Evolutionary conservation across 2,888 invertebrate species (phyloP).

Genomic region (Drosophila stalkeri): DNA sequence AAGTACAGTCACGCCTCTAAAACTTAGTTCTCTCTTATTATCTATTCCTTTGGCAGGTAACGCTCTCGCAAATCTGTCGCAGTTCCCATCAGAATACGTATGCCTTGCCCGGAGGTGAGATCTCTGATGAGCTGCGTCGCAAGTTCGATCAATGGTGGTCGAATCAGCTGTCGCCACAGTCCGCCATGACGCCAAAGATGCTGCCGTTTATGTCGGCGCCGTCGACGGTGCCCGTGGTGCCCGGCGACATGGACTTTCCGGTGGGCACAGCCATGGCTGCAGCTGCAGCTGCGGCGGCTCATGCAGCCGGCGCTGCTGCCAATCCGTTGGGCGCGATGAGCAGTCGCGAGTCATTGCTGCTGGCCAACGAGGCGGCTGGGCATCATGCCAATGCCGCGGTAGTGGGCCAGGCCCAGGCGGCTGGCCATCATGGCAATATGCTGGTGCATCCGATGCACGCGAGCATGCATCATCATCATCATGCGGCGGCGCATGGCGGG

Average conservation of each 20-base stretch:
- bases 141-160: slow-evolving; percentile 97
- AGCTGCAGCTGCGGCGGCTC: slow-evolving; percentile 86
- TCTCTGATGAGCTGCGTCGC: slow-evolving; percentile 92
- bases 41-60: slow-evolving; percentile 87
- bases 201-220: slow-evolving; percentile 85
- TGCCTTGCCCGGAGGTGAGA: slow-evolving; percentile 89
- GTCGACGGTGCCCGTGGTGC: slow-evolving; percentile 75
- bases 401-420: slow-evolving; percentile 54
- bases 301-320: slow-evolving; percentile 68
- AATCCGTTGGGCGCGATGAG: slow-evolving; percentile 70
- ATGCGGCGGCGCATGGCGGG: slow-evolving; percentile 86
- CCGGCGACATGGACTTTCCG: slow-evolving; percentile 83
- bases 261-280: slow-evolving; percentile 85
- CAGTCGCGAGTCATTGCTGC: slow-evolving; percentile 78
- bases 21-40: not conserved
- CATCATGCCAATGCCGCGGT: slow-evolving; percentile 69
- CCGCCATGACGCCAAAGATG: slow-evolving; percentile 86
- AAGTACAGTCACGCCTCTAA: not conserved
- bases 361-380: slow-evolving; percentile 82
- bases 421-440: slow-evolving; percentile 81
- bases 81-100: slow-evolving; percentile 89
- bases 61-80: slow-evolving; percentile 93
- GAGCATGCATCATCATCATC: slow-evolving; percentile 88
- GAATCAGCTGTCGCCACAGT: slow-evolving; percentile 89
- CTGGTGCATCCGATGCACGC: slow-evolving; percentile 89